Conservation (phyloP, 2,888 invertebrate genomes). For the Smittia aterrima region DNA sequence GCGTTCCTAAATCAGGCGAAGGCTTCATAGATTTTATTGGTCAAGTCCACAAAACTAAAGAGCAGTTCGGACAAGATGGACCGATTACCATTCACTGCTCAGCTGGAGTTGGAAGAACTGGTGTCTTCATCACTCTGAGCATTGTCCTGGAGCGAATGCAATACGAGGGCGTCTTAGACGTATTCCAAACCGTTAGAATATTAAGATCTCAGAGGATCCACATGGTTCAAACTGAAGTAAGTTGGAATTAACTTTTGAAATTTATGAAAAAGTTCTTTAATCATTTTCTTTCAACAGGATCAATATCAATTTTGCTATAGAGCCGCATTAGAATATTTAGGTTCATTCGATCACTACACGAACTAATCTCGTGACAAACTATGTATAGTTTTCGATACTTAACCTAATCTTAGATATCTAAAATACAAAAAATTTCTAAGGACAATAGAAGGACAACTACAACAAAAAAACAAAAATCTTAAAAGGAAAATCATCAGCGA, state of each 20-base stretch:
- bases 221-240: conserved; percentile 99
- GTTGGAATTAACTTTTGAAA: conserved; percentile 40
- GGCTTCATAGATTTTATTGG: conserved; percentile 99
- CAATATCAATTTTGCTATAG: conserved; percentile 99
- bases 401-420: too few relatives aligned
- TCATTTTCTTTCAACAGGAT: conserved; percentile 62
- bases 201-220: conserved; percentile 96
- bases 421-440: too few relatives aligned
- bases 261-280: conserved; percentile 40
- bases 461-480: too few relatives aligned
- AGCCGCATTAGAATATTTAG: conserved; percentile 96
- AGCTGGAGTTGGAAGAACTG: conserved; percentile 97
- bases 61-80: conserved; percentile 99
- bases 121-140: conserved; percentile 96
- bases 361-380: conserved; percentile 60
- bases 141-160: conserved; percentile 98
- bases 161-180: conserved; percentile 97
- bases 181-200: conserved; percentile 98
- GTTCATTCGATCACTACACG: conserved; percentile 95
- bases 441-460: too few relatives aligned
- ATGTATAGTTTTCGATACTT: neutral
- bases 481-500: too few relatives aligned
- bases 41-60: conserved; percentile 99
- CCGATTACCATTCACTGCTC: conserved; percentile 99
- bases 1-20: conserved; percentile 94